phyloP scores from a whole-genome alignment of 2,113 vertebrate species.

The Romanogobio albipinnatus region DNA sequence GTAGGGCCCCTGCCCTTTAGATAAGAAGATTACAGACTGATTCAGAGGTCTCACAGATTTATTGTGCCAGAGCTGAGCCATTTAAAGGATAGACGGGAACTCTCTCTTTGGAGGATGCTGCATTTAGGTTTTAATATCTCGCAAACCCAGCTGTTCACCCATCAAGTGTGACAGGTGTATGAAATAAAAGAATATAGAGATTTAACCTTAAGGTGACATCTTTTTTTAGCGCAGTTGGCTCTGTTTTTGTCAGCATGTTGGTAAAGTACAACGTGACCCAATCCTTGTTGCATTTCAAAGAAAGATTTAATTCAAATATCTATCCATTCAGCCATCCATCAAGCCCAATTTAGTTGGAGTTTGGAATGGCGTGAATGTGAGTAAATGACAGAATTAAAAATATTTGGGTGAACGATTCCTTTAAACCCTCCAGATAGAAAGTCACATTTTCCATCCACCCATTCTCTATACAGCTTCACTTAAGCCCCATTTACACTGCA shows the following conservation, averaged over 20 bases:
- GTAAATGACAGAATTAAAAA: neutral
- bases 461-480: neutral
- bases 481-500: no score
- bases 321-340: neutral
- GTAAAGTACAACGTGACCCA: neutral
- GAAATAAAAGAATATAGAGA: conserved; percentile 19
- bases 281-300: neutral
- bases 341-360: no score
- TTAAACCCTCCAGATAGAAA: neutral
- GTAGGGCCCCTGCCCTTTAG: neutral
- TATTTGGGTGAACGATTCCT: neutral
- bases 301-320: neutral
- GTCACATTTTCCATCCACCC: neutral
- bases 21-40: conserved; percentile 55
- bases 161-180: conserved; percentile 28
- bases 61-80: conserved; percentile 34
- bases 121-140: conserved; percentile 30
- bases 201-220: conserved; percentile 30
- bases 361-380: neutral
- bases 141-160: conserved; percentile 25
- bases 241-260: neutral
- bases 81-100: conserved; percentile 29
- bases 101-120: conserved; percentile 19
- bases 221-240: neutral
- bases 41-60: conserved; percentile 45